Evolutionary conservation across 2,888 invertebrate species (phyloP).

Genomic region (Rutpela maculata): DNA sequence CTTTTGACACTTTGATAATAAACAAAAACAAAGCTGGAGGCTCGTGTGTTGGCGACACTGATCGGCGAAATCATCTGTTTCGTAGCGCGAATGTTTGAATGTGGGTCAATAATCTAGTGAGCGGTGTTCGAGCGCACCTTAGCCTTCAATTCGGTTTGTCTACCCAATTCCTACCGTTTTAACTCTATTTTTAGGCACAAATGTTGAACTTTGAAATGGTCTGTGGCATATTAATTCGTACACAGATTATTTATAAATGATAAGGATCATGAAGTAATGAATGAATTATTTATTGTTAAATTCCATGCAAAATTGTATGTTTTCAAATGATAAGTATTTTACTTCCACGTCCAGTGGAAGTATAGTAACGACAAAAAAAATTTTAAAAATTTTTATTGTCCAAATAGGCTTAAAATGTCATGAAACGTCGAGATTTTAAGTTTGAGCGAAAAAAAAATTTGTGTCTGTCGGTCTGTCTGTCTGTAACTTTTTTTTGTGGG

Average conservation of each 20-base stretch:
- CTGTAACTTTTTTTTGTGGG: too few species aligned
- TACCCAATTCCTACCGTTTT: background rate
- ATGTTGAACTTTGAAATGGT: background rate
- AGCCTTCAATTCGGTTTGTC: background rate
- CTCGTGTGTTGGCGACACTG: constrained; percentile 45
- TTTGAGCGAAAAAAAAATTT: too few species aligned
- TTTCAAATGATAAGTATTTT: too few species aligned
- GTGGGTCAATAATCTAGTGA: constrained; percentile 44
- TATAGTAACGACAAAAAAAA: too few species aligned
- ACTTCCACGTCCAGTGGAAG: too few species aligned
- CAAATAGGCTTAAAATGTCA: too few species aligned
- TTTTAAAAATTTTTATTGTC: too few species aligned
- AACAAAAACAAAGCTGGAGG: constrained; percentile 47
- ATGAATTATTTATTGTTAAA: background rate
- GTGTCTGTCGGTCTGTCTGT: too few species aligned
- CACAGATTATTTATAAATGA: background rate
- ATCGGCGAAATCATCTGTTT: constrained; percentile 45
- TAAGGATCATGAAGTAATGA: background rate
- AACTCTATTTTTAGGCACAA: background rate
- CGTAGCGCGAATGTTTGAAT: constrained; percentile 51
- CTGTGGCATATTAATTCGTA: too few species aligned
- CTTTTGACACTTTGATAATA: constrained; percentile 51
- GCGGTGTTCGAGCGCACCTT: background rate
- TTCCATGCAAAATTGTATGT: background rate
- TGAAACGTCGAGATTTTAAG: too few species aligned